Evolutionary conservation across 2,797 vertebrate species (phyloP).

Genomic region (Hippopotamyrus pictus): DNA sequence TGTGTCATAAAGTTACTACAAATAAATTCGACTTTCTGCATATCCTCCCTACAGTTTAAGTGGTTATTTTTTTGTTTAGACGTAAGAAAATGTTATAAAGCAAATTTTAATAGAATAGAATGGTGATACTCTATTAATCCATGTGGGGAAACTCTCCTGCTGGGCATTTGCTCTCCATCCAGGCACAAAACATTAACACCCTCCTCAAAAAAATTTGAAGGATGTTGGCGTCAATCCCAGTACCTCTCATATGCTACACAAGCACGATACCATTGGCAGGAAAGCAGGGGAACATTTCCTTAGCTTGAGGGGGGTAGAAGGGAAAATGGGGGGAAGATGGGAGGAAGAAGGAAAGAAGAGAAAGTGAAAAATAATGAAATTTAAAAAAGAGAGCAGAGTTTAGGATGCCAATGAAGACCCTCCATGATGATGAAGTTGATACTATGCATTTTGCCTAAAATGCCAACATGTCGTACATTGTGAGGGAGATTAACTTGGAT

Average conservation of each 20-base stretch:
- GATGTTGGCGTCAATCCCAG: not conserved
- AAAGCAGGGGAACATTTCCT: not conserved
- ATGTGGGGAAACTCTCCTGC: not conserved
- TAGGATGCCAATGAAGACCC: not conserved
- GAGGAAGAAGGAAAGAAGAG: not conserved
- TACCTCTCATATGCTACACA: not conserved
- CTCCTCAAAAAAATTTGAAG: not conserved
- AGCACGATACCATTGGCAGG: not conserved
- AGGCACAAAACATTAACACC: not conserved
- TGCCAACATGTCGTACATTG: not conserved
- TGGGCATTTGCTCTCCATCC: not conserved
- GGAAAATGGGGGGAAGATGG: not conserved
- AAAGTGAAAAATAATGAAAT: not conserved
- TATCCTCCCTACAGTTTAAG: not conserved
- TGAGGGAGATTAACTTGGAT: not conserved
- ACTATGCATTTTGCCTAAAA: not conserved
- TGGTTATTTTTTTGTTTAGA: not conserved
- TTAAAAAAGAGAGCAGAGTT: not conserved
- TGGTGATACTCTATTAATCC: not conserved
- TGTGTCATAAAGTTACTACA: not conserved
- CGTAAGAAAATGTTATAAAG: not conserved
- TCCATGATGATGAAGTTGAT: not conserved
- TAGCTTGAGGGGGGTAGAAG: not conserved
- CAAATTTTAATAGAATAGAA: not conserved
- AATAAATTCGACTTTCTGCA: slow-evolving; percentile 7